Base-by-base conservation (phyloP, 2,888 invertebrate genomes). In the Hybos culiciformis region DNA sequence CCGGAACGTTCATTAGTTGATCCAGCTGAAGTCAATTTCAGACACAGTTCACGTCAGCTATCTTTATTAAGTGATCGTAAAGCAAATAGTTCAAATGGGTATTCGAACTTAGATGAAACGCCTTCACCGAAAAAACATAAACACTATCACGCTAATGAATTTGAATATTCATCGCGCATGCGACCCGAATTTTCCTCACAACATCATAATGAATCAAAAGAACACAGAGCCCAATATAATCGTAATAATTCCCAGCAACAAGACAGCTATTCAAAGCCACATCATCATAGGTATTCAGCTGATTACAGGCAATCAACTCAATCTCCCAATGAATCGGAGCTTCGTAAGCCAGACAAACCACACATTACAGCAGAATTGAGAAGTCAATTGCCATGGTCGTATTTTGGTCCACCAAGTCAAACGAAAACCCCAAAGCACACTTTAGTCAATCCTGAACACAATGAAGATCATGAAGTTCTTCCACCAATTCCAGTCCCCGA, bases 401-500 rank as follows among this genome's bases (percentile, higher is more conserved):
- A 77, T 56, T 66, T 71, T 48, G 66, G 67, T 1, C 59, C 66
- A 40, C 57, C 67, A 6, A 59, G 66, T 21, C 63, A 67, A 52
- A 43, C 39, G 3, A 34, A 39, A 8, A 44, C 39, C 11, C 29
- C 29, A 29, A 49, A 50, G 17, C 65, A 62, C 48, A 67, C 69
- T 63, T 60, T 70, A 8, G 66, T 66, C 49, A 40, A 46, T 32
- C 18, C 47, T 37, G 23, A 45, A 31, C 44, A 44, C 12, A 42
- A 47, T 9, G 67, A 71, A 19, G 66, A 71, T 20, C 70, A 71
- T 51, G 71, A 73, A 48, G 72, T 72, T 38, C 61, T 72, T 47
- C 77, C 77, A 7, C 74, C 74, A 4, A 72, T 76, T 21, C 76
- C 76, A 0, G 67, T 74, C 37, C 74, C 77, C 0, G 76, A 77